phyloP scores from a whole-genome alignment of 53 echinoderm and acorn worm species.

The Paracentrotus lividus region DNA sequence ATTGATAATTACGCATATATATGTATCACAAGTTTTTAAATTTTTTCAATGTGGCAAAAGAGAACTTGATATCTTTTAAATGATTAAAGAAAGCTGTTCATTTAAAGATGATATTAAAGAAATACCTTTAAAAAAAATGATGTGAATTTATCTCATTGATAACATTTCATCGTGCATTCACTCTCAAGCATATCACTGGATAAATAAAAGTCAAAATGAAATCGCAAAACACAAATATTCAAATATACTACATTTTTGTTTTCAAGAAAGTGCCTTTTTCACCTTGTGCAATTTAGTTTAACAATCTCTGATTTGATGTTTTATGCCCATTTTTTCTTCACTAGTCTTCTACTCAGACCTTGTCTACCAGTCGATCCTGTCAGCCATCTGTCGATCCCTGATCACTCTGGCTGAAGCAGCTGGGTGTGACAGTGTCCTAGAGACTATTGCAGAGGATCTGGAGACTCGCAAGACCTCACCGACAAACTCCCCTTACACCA shows the following conservation, averaged over 20 bases:
- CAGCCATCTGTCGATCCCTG: slow-evolving; percentile 93
- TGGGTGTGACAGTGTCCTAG: slow-evolving; percentile 93
- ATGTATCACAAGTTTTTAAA: too few relatives aligned
- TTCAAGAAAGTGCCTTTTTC: too few relatives aligned
- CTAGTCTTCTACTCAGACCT: slow-evolving; percentile 91
- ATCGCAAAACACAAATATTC: too few relatives aligned
- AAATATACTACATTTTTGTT: too few relatives aligned
- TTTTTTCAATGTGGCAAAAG: too few relatives aligned
- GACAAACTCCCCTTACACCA: slow-evolving; percentile 29
- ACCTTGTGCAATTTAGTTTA: neutral
- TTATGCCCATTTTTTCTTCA: neutral
- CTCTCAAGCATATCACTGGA: neutral
- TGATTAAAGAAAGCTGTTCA: too few relatives aligned
- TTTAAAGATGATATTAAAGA: too few relatives aligned
- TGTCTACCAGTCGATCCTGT: slow-evolving; percentile 90
- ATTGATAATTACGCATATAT: too few relatives aligned
- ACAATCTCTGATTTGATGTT: neutral
- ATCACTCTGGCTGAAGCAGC: slow-evolving; percentile 95
- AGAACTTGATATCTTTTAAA: too few relatives aligned
- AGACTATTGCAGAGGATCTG: slow-evolving; percentile 83
- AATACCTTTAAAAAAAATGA: too few relatives aligned
- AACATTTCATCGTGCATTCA: neutral
- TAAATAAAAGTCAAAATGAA: too few relatives aligned
- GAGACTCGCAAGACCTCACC: slow-evolving; percentile 66
- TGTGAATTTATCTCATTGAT: too few relatives aligned